phyloP scores from a whole-genome alignment of 2,113 vertebrate genomes.

The Ivindomyrus marchei region DNA sequence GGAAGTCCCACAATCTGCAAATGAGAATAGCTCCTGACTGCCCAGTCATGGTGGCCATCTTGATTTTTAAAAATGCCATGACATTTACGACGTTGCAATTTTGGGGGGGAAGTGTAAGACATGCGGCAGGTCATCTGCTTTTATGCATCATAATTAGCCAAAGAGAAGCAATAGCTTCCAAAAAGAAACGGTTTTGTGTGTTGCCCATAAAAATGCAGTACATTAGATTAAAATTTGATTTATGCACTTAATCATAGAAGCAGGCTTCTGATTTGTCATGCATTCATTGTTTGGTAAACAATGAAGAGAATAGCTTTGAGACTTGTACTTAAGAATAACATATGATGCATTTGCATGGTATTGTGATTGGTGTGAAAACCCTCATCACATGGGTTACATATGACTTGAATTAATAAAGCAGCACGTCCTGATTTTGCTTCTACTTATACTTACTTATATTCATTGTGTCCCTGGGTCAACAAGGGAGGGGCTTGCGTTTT shows the following conservation, averaged over 20 bases:
- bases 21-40: not conserved
- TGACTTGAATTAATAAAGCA: not conserved
- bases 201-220: not conserved
- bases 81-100: not conserved
- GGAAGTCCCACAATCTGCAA: not conserved
- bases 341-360: not conserved
- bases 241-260: not conserved
- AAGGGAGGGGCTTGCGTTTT: not conserved
- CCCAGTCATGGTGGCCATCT: not conserved
- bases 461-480: not conserved
- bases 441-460: not conserved
- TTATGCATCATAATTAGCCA: not conserved
- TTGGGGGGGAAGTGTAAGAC: not conserved
- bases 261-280: not conserved
- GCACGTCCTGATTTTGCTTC: not conserved
- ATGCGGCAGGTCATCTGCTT: not conserved
- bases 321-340: not conserved
- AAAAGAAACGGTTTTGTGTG: not conserved
- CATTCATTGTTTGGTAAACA: not conserved
- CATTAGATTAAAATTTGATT: not conserved
- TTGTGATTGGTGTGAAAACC: not conserved
- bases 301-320: not conserved
- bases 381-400: not conserved
- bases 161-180: not conserved
- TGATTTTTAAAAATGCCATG: slow-evolving; percentile 12